Conservation (phyloP, 2,113 vertebrate species). For the Diglossa brunneiventris region DNA sequence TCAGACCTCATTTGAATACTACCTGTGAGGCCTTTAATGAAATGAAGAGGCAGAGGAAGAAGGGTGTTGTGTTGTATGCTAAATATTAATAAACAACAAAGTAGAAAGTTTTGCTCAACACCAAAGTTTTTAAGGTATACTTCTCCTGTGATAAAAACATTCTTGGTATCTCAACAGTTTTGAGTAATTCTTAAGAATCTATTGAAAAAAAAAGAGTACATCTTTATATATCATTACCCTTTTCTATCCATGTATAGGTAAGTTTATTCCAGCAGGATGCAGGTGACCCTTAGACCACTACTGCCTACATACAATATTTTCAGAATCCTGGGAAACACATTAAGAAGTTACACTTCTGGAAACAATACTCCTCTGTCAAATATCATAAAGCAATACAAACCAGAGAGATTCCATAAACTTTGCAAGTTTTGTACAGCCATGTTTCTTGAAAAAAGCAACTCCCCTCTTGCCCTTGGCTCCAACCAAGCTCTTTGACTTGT, state of each 20-base stretch:
- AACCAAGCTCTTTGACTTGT: constrained; percentile 31
- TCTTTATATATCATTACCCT: not conserved
- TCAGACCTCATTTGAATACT: constrained; percentile 5
- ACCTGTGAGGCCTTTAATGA: constrained; percentile 29
- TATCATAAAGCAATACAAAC: constrained; percentile 59
- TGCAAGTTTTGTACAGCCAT: constrained; percentile 5
- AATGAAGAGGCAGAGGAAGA: not conserved
- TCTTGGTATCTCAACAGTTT: not conserved
- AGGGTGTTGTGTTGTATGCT: constrained; percentile 18
- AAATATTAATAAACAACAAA: not conserved
- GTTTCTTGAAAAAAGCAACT: constrained; percentile 52
- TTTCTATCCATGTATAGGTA: not conserved
- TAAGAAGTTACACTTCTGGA: constrained; percentile 55
- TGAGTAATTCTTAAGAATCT: not conserved
- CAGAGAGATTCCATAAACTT: constrained; percentile 58
- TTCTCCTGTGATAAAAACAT: not conserved
- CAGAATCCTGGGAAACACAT: constrained; percentile 63
- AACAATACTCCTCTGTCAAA: constrained; percentile 59
- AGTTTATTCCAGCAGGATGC: constrained; percentile 14
- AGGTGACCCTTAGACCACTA: constrained; percentile 18
- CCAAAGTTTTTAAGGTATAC: not conserved
- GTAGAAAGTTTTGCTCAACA: not conserved
- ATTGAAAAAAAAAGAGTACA: not conserved
- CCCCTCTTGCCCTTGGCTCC: constrained; percentile 25
- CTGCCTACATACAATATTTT: constrained; percentile 21